Conservation (phyloP, 2,888 invertebrate species). For the Luperina nickerlii region DNA sequence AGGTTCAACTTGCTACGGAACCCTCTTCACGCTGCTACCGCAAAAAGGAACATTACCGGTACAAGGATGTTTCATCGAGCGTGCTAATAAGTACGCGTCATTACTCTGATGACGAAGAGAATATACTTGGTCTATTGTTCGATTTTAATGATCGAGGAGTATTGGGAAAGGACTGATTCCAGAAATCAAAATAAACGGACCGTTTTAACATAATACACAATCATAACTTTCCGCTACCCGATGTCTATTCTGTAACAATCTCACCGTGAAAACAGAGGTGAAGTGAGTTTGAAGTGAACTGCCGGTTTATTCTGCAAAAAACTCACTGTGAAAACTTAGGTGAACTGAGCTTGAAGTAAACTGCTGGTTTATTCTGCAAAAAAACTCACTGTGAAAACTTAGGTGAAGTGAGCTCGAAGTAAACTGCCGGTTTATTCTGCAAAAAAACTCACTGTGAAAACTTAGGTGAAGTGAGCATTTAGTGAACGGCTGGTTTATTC, state of each 20-base stretch:
- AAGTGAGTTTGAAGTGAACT: background rate
- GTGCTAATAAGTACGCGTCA: slow-evolving; percentile 49
- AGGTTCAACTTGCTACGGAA: slow-evolving; percentile 22
- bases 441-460: too few relatives aligned
- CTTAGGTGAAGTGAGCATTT: too few relatives aligned
- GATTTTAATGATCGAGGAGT: slow-evolving; percentile 35
- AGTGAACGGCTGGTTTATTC: background rate
- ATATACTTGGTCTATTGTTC: slow-evolving; percentile 12
- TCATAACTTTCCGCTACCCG: background rate
- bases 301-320: background rate
- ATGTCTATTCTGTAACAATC: background rate
- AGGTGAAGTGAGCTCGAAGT: too few relatives aligned
- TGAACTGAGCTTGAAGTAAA: background rate
- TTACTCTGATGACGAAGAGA: slow-evolving; percentile 34
- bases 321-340: background rate
- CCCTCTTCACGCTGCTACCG: slow-evolving; percentile 40
- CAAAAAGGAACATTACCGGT: slow-evolving; percentile 53
- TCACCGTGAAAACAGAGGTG: background rate
- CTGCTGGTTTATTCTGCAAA: too few relatives aligned
- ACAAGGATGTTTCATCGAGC: slow-evolving; percentile 40
- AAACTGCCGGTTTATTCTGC: too few relatives aligned
- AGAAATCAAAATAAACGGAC: background rate
- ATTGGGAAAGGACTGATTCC: background rate
- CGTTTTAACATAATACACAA: background rate
- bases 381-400: too few relatives aligned